Evolutionary conservation across 2,797 vertebrate genomes (phyloP).

Genomic region (Spinus olivaceus): DNA sequence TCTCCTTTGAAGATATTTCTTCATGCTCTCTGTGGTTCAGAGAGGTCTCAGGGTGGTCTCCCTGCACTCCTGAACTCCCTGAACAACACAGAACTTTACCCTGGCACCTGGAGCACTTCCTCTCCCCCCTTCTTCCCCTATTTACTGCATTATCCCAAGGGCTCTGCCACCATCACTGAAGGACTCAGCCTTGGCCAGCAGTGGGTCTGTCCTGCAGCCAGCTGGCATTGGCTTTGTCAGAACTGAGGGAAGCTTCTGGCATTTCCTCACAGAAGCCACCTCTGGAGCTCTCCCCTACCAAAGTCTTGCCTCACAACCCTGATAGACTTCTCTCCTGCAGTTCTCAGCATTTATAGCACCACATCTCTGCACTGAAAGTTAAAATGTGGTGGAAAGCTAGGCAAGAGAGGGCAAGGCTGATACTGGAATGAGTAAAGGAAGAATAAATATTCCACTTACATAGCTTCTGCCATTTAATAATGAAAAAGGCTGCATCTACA

Average conservation of each 20-base stretch:
- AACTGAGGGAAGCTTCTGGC: background rate
- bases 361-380: background rate
- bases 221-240: background rate
- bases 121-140: background rate
- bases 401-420: background rate
- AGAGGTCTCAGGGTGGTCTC: background rate
- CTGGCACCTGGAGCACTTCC: background rate
- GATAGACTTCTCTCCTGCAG: background rate
- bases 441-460: background rate
- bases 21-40: background rate
- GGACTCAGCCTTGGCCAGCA: background rate
- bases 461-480: background rate
- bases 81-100: background rate
- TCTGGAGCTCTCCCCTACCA: background rate
- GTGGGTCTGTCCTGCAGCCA: background rate
- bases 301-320: background rate
- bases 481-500: background rate
- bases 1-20: background rate
- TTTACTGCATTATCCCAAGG: rapidly evolving
- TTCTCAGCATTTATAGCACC: background rate
- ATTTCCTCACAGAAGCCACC: background rate
- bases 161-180: rapidly evolving
- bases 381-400: background rate
- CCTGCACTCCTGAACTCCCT: background rate
- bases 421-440: background rate